A percentile compares a stretch with the other conserved stretches of the same genome.
Evolutionary conservation across 1,140 invertebrate genomes (phyloP).

Genomic region (Trichomalopsis sarcophagae): DNA sequence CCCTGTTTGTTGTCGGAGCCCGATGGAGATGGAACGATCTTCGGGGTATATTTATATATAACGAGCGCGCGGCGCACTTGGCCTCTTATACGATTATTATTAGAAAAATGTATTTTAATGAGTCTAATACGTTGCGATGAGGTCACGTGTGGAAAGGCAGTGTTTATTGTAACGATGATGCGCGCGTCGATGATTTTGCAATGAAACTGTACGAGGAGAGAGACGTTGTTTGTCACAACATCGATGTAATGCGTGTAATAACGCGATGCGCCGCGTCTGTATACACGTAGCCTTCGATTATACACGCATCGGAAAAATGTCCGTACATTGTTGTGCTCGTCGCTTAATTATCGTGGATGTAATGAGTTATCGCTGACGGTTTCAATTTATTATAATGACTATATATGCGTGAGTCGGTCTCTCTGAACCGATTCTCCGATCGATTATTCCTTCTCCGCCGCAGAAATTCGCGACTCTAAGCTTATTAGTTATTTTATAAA

Average conservation of each 20-base stretch:
- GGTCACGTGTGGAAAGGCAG: background rate
- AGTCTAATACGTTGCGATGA: background rate
- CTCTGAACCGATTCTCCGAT: too few relatives aligned
- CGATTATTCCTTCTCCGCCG: too few relatives aligned
- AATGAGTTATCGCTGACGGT: background rate
- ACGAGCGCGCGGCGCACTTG: background rate
- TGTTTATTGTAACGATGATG: constrained; percentile 39
- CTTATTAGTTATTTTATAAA: too few relatives aligned
- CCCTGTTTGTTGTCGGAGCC: background rate
- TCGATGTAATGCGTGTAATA: constrained; percentile 31
- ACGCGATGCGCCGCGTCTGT: background rate
- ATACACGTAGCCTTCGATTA: background rate
- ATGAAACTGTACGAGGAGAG: background rate
- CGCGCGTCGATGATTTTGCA: constrained; percentile 29
- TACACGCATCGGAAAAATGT: background rate
- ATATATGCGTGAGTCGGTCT: background rate
- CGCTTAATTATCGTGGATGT: background rate
- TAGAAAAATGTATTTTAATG: background rate
- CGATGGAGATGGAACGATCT: background rate
- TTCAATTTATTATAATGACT: background rate
- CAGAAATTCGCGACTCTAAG: too few relatives aligned
- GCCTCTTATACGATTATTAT: background rate
- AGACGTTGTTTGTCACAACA: constrained; percentile 27
- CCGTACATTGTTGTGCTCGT: background rate
- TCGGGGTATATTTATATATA: background rate